phyloP scores from a whole-genome alignment of 1,140 invertebrate species.

The Bombus confusus region DNA sequence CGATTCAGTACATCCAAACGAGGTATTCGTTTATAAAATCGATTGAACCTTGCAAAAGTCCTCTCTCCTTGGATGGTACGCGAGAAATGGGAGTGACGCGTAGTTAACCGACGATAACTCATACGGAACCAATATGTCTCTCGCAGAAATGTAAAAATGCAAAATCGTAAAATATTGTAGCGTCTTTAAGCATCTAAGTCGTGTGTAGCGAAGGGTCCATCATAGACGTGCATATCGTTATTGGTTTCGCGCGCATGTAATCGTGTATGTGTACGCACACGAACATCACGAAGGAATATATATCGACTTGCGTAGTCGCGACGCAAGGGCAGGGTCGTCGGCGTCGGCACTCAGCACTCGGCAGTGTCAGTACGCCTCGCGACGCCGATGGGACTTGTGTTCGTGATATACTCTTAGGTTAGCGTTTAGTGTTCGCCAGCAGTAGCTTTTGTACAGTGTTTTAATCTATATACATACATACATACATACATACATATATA shows the following conservation, averaged over 20 bases:
- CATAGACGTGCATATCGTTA: conserved; percentile 2
- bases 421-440: conserved; percentile 47
- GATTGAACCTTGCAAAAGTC: conserved; percentile 55
- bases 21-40: conserved; percentile 51
- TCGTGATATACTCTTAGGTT: conserved; percentile 32
- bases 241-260: conserved; percentile 13
- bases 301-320: conserved; percentile 69
- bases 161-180: not conserved
- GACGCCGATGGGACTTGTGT: conserved; percentile 66
- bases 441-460: conserved; percentile 34
- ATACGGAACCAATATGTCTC: not conserved
- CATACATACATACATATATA: not conserved
- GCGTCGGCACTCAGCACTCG: conserved; percentile 3
- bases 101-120: not conserved
- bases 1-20: conserved; percentile 20
- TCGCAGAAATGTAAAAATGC: not conserved
- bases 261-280: conserved; percentile 8
- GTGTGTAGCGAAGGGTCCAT: not conserved
- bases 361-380: conserved; percentile 72
- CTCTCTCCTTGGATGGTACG: conserved; percentile 29
- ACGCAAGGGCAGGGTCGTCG: conserved; percentile 79
- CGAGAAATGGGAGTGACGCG: conserved; percentile 49
- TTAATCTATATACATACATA: conserved; percentile 7
- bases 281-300: conserved; percentile 45
- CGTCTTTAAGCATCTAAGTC: not conserved